A percentile compares a stretch with the other conserved stretches of the same genome.
These are phyloP conservation scores for Oxyruncus cristatus DNA, from an alignment of 2,113 vertebrate species.

Conservation along the genomic window DNA sequence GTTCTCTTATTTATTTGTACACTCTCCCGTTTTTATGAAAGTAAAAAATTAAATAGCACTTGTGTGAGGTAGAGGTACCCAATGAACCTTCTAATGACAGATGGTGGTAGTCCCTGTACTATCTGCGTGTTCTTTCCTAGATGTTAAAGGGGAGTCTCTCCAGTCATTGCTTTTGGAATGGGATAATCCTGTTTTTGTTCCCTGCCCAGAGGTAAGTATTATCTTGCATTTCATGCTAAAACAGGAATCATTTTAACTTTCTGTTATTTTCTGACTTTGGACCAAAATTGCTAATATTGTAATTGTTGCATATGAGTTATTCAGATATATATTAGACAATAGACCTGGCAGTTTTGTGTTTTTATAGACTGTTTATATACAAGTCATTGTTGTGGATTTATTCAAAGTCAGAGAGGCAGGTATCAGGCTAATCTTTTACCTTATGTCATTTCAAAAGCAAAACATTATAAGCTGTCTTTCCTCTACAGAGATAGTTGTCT, in stretches of 20 bases:
- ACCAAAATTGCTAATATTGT: not conserved
- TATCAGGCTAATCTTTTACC: not conserved
- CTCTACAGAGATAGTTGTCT: not conserved
- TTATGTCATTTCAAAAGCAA: not conserved
- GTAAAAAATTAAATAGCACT: not conserved
- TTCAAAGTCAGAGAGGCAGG: not conserved
- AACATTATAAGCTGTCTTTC: not conserved
- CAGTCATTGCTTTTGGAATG: conserved; percentile 85
- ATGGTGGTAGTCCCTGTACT: not conserved
- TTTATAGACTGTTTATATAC: not conserved
- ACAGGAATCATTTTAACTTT: not conserved
- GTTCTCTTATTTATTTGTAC: not conserved
- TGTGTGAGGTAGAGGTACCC: not conserved
- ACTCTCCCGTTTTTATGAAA: not conserved
- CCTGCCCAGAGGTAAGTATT: conserved; percentile 80
- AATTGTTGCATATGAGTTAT: not conserved
- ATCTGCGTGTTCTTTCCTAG: conserved; percentile 38
- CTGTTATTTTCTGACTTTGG: not conserved
- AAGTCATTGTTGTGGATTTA: not conserved
- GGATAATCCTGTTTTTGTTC: conserved; percentile 92
- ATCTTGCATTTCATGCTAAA: not conserved
- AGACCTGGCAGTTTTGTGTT: not conserved
- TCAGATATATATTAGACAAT: not conserved
- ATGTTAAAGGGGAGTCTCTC: conserved; percentile 68
- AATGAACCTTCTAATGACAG: not conserved